These are phyloP conservation scores for Syngnathus scovelli DNA, from an alignment of 2,113 vertebrate species.

Conservation along the genomic window DNA sequence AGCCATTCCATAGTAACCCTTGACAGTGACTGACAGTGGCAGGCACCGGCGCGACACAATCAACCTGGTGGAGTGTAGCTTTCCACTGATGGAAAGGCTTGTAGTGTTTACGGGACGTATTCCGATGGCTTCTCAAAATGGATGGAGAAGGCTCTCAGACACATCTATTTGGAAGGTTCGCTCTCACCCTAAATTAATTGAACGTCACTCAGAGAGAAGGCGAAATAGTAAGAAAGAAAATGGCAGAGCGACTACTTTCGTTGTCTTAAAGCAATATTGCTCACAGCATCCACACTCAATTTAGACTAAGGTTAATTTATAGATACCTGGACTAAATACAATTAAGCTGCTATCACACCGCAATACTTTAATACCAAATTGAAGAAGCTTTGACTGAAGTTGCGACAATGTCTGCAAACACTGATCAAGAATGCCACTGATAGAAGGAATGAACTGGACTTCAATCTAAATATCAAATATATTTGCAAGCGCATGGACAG, in stretches of 20 bases:
- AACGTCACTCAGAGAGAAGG: constrained; percentile 62
- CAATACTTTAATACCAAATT: neutral
- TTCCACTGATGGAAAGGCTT: constrained; percentile 50
- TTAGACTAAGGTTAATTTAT: constrained; percentile 32
- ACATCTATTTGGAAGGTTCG: constrained; percentile 49
- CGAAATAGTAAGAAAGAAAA: constrained; percentile 34
- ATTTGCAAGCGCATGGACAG: neutral
- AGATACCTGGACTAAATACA: constrained; percentile 13
- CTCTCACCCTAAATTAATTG: constrained; percentile 61
- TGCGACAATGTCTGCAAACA: neutral
- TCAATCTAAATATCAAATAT: neutral
- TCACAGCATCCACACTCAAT: constrained; percentile 17
- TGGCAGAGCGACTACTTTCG: constrained; percentile 48
- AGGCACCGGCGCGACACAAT: constrained; percentile 47
- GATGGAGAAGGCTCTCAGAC: constrained; percentile 44
- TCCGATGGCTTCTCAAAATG: constrained; percentile 47
- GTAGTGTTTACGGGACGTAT: constrained; percentile 44
- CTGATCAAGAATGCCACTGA: neutral
- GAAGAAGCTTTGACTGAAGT: neutral
- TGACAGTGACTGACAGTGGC: constrained; percentile 50
- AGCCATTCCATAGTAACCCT: constrained; percentile 27
- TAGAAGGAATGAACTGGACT: neutral
- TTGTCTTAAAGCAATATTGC: constrained; percentile 29
- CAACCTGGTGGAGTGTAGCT: constrained; percentile 53
- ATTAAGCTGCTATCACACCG: neutral